These are phyloP conservation scores for Harpalus rufipes DNA, from an alignment of 2,888 invertebrate species.

Conservation along the genomic window DNA sequence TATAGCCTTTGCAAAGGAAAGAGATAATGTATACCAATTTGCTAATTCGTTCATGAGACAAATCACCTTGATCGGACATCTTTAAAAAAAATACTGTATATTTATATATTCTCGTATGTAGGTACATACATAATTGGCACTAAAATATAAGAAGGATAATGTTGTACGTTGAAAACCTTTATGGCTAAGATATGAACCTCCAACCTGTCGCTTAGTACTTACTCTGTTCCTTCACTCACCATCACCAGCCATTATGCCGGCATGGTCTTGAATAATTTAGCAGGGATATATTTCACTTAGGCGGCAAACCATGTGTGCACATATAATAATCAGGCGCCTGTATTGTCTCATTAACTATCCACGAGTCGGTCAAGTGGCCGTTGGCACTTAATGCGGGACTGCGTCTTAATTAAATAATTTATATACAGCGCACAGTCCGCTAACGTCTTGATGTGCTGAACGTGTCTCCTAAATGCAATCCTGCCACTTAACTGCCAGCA, in stretches of 20 bases:
- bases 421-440: slow-evolving; percentile 54
- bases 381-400: background rate
- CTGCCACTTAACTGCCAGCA: slow-evolving; percentile 47
- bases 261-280: background rate
- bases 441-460: slow-evolving; percentile 52
- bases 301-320: background rate
- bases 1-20: no score
- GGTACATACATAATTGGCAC: no score
- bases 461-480: slow-evolving; percentile 60
- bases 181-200: no score
- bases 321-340: slow-evolving; percentile 27
- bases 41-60: no score
- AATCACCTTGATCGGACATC: no score
- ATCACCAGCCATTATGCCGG: background rate
- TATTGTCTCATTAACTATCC: slow-evolving; percentile 28
- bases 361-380: slow-evolving; percentile 21
- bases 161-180: no score
- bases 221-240: no score
- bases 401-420: slow-evolving; percentile 62
- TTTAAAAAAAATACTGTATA: no score
- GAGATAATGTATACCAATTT: no score
- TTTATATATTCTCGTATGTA: no score
- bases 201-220: no score
- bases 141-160: no score
- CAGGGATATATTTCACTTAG: slow-evolving; percentile 5